Conservation (phyloP, 2,888 invertebrate species). For the Ischnus inquisitorius region DNA sequence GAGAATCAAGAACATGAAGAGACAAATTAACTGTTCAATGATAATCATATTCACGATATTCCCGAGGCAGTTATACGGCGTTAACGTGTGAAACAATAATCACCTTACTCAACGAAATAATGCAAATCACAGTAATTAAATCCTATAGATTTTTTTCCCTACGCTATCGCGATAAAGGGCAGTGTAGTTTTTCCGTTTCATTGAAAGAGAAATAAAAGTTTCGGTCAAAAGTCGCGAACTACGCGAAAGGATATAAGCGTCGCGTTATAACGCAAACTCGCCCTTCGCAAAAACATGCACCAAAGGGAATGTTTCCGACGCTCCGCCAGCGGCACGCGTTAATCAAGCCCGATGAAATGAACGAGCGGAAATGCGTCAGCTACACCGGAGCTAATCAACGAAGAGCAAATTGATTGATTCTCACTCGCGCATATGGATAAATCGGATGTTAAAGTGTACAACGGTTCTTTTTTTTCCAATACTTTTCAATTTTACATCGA, state of each 20-base stretch:
- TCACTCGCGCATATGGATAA: background rate
- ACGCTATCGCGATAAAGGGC: background rate
- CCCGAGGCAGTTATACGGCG: too few species aligned
- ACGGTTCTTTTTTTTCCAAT: too few species aligned
- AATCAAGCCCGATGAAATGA: background rate
- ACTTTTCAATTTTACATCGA: too few species aligned
- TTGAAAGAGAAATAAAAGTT: background rate
- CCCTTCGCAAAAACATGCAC: background rate
- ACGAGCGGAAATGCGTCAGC: constrained; percentile 13
- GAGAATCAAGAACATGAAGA: too few species aligned
- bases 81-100: too few species aligned
- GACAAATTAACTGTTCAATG: too few species aligned
- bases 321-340: background rate
- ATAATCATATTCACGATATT: too few species aligned
- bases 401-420: background rate
- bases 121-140: too few species aligned
- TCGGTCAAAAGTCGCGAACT: background rate
- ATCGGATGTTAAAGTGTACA: too few species aligned
- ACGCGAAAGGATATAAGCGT: background rate
- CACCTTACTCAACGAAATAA: too few species aligned
- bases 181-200: background rate
- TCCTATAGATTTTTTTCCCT: background rate
- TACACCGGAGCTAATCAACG: constrained; percentile 17
- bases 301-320: constrained; percentile 10
- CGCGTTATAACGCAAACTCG: background rate